Conservation (phyloP, 2,113 vertebrate genomes). For the Urocynchramus pylzowi region DNA sequence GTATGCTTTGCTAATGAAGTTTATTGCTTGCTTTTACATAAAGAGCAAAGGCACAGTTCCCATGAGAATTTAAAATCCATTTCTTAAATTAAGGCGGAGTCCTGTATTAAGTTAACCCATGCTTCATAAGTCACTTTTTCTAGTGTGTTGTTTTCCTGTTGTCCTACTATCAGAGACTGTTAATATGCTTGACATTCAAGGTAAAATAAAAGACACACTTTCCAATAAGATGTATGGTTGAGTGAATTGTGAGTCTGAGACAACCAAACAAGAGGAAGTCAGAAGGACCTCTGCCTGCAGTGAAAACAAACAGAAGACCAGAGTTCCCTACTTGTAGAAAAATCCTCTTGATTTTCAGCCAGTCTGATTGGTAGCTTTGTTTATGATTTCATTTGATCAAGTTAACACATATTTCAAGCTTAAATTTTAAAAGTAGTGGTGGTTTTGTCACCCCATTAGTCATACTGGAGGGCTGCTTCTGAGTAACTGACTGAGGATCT, state of each 20-base stretch:
- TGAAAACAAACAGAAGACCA: neutral
- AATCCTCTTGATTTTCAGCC: neutral
- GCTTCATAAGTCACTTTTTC: slow-evolving; percentile 42
- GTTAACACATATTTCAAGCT: neutral
- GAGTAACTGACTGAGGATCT: neutral
- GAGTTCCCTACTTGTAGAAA: neutral
- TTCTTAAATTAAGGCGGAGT: slow-evolving; percentile 60
- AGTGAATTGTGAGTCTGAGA: neutral
- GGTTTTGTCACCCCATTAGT: neutral
- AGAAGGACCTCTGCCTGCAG: neutral
- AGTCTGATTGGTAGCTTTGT: neutral
- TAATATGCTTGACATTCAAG: slow-evolving; percentile 67
- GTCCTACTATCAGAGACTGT: slow-evolving; percentile 36
- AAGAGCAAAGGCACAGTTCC: slow-evolving; percentile 13
- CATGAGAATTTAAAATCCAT: neutral
- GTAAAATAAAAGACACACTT: slow-evolving; percentile 65
- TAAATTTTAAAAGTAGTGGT: neutral
- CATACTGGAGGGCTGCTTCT: neutral
- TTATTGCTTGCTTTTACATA: slow-evolving; percentile 31
- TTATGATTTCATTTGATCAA: neutral
- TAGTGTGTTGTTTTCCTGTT: slow-evolving; percentile 36
- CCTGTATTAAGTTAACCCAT: slow-evolving; percentile 14
- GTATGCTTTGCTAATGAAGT: slow-evolving; percentile 48
- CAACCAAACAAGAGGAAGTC: neutral
- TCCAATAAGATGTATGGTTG: neutral